Evolutionary conservation across 2,113 vertebrate genomes (phyloP).

Genomic region (Shinisaurus crocodilurus): DNA sequence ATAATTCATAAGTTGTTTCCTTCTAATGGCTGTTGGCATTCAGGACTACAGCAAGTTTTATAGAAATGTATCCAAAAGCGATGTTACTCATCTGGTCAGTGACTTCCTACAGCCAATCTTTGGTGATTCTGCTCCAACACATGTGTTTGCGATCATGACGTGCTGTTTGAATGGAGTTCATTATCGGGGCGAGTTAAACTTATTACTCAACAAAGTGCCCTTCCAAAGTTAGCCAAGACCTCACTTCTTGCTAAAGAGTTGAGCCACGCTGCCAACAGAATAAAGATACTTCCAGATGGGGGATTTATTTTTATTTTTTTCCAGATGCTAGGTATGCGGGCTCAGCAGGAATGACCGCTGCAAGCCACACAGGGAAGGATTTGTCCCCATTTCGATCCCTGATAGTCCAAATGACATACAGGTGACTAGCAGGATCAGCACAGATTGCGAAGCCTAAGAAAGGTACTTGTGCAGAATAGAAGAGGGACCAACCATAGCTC

Average conservation of each 20-base stretch:
- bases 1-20: fast-evolving
- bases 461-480: neutral
- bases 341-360: neutral
- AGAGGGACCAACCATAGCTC: too few species aligned
- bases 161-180: neutral
- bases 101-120: neutral
- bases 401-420: neutral
- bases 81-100: conserved; percentile 6
- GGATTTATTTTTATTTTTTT: neutral
- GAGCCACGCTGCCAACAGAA: neutral
- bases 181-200: neutral
- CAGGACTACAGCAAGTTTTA: fast-evolving
- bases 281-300: neutral
- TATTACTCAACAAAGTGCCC: neutral
- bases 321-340: too few species aligned
- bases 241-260: neutral
- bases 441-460: neutral
- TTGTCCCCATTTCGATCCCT: neutral
- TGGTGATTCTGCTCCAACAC: neutral
- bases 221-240: neutral
- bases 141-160: conserved; percentile 18
- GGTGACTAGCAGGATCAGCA: neutral
- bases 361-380: neutral
- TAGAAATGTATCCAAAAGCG: neutral
- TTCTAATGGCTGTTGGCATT: fast-evolving